phyloP scores from a whole-genome alignment of 2,888 invertebrate genomes.

The Bhutanitis thaidina region DNA sequence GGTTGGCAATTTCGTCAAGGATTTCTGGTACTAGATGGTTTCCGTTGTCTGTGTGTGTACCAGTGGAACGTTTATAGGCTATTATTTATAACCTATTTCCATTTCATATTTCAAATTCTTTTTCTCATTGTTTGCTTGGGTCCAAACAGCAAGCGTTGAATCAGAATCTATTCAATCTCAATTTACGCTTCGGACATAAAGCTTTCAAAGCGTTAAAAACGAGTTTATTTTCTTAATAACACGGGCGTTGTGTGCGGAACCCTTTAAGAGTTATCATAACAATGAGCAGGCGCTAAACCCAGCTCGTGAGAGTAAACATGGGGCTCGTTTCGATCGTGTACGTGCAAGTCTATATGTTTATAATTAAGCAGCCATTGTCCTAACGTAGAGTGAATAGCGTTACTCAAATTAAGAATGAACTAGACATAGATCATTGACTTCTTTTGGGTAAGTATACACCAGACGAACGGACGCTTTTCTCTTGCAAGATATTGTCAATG shows the following conservation, averaged over 20 bases:
- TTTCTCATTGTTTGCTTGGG: conserved; percentile 11
- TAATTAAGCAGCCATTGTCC: conserved; percentile 15
- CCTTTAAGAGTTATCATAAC: conserved; percentile 26
- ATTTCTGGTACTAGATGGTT: no score
- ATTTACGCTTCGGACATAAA: conserved; percentile 7
- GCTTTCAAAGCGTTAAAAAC: conserved; percentile 8
- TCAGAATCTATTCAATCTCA: conserved; percentile 13
- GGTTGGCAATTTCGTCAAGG: no score
- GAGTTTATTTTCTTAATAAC: conserved; percentile 21
- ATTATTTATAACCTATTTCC: no score
- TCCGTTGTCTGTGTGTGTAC: no score
- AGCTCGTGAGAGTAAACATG: conserved; percentile 28
- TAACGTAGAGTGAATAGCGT: not conserved
- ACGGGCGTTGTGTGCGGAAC: conserved; percentile 19
- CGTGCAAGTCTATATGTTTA: conserved; percentile 26
- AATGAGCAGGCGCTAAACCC: conserved; percentile 39
- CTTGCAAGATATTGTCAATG: no score
- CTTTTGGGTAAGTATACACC: no score
- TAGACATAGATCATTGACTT: no score
- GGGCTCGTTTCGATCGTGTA: conserved; percentile 20
- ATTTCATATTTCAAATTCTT: not conserved
- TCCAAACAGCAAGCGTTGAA: conserved; percentile 3
- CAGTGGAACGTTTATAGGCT: no score
- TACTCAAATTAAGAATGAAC: no score
- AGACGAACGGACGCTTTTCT: no score